A percentile compares a stretch with the other conserved stretches of the same genome.
Conservation (phyloP, 2,888 invertebrate genomes). For the Alloscopus bannaensis region DNA sequence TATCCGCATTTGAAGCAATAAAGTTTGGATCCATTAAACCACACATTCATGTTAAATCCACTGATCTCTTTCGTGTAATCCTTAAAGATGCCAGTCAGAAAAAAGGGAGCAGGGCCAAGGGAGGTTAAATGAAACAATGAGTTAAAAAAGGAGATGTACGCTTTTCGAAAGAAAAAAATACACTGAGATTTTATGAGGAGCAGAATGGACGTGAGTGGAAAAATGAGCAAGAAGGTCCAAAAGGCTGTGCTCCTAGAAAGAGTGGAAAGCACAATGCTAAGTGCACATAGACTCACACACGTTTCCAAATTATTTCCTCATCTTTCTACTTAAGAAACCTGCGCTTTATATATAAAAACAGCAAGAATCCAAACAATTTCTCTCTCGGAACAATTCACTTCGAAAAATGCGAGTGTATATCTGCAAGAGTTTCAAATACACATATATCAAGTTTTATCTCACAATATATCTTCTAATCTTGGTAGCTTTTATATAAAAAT, state of each 20-base stretch:
- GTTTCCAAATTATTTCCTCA: slow-evolving; percentile 24
- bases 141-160: slow-evolving; percentile 12
- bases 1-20: slow-evolving; percentile 5
- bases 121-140: slow-evolving; percentile 29
- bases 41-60: neutral
- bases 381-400: too few species aligned
- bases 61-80: slow-evolving; percentile 6
- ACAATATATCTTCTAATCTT: neutral
- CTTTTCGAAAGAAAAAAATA: too few species aligned
- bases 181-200: slow-evolving; percentile 24
- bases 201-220: neutral
- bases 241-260: slow-evolving; percentile 14
- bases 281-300: neutral
- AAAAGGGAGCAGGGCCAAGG: neutral
- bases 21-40: neutral
- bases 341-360: too few species aligned
- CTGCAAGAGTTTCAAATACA: too few species aligned
- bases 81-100: slow-evolving; percentile 14
- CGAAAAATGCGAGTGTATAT: too few species aligned
- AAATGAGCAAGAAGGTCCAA: too few species aligned
- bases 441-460: too few species aligned
- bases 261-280: too few species aligned
- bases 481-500: slow-evolving; percentile 17
- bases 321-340: slow-evolving; percentile 1
- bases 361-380: slow-evolving; percentile 6